Base-by-base conservation (phyloP, 2,888 invertebrate genomes). In the Liodrosophila aerea region DNA sequence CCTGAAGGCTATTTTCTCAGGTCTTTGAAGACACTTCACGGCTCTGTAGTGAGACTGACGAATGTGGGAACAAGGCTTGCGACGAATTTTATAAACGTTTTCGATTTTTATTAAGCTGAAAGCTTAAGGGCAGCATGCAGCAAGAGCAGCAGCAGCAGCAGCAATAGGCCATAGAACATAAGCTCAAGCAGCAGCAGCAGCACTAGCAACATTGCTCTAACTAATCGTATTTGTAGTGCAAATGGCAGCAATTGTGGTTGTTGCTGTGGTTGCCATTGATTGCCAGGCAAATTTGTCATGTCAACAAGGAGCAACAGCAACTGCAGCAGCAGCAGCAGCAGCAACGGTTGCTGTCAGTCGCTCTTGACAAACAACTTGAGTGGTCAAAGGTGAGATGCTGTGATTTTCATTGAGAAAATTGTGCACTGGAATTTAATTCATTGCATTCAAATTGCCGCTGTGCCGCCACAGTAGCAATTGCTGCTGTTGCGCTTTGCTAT, bases 341-440 rank as follows among this genome's bases (percentile, higher is more conserved):
- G 16, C 46, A 53, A 49, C 49, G 18, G 39, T 47, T 65, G 61
- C 65, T 78, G 75, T 70, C 78, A 71, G 64, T 40, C 50, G 15
- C 29, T 45, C 64, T 76, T 83, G 84, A 80, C 81, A 80, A 80
- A 85, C 73, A 73, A 71, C 81, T 65, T 64, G 22, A 27, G 30
- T 43, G 85, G 67, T 76, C 72, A 81, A 76, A 69, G 74, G 86
- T 76, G 69, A n/a, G n/a, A 67, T 51, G 64, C 61, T 36, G 64
- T 47, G 72, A 76, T 76, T 86, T 84, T 84, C 77, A 81, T 73
- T 80, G 81, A 83, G 74, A 59, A 82, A 85, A 64, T 51, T 82
- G 64, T 53, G 51, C 31, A 37, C 63, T 66, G 71, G 73, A 80
- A 85, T 83, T 80, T 76, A 80, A 80, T 85, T 80, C 80, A 86